These are phyloP conservation scores for Oxyura jamaicensis DNA, from an alignment of 2,113 vertebrate genomes.

Conservation along the genomic window DNA sequence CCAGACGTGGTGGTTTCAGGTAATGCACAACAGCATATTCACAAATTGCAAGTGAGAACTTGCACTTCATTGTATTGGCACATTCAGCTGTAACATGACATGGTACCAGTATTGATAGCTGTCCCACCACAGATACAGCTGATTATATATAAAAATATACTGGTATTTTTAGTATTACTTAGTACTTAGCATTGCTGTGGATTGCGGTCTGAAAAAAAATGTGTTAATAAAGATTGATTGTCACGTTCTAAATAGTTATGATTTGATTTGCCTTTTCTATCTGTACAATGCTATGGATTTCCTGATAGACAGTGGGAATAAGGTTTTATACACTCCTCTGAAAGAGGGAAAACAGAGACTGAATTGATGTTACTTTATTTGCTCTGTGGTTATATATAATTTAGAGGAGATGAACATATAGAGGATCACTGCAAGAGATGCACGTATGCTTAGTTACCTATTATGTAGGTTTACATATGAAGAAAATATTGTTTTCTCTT, in stretches of 20 bases:
- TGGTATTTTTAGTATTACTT: neutral
- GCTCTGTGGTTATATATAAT: neutral
- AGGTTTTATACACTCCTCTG: neutral
- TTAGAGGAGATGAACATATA: neutral
- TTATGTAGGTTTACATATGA: neutral
- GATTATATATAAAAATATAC: neutral
- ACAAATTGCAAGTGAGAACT: neutral
- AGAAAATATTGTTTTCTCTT: neutral
- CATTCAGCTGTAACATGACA: fast-evolving
- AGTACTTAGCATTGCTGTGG: neutral
- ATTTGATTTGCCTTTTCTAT: neutral
- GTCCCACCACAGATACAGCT: neutral
- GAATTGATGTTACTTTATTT: neutral
- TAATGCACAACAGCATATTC: neutral
- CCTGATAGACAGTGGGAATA: neutral
- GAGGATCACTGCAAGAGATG: neutral
- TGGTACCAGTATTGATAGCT: neutral
- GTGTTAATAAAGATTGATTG: neutral
- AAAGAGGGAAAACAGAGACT: neutral
- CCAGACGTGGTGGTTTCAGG: neutral
- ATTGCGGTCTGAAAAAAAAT: neutral
- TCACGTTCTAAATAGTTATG: neutral
- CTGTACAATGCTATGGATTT: neutral
- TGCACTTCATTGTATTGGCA: neutral
- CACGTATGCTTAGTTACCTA: neutral